Percentiles rank a stretch among this genome's conserved stretches.
Evolutionary conservation across 2,113 vertebrate genomes (phyloP).

Genomic region (Cygnus atratus): DNA sequence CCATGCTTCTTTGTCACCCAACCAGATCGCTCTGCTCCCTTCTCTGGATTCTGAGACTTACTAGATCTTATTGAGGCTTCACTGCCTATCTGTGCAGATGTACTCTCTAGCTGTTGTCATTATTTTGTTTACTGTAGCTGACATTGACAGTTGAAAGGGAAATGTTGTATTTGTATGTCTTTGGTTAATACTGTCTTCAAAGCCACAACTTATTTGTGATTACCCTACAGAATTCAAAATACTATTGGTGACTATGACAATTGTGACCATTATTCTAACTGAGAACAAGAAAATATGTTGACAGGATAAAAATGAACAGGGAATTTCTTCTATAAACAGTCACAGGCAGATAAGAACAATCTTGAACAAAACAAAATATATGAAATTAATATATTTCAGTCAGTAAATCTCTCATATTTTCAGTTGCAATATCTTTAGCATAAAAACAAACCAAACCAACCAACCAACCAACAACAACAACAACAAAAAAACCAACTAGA

Average conservation of each 20-base stretch:
- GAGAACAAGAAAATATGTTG: neutral
- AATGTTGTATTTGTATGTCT: neutral
- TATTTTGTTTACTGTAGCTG: neutral
- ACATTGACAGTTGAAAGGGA: neutral
- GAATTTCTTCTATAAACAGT: neutral
- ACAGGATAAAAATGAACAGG: neutral
- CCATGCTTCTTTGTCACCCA: neutral
- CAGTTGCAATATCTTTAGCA: neutral
- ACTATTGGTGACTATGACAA: neutral
- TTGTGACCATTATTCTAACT: neutral
- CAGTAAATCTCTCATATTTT: neutral
- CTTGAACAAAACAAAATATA: neutral
- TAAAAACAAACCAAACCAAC: neutral
- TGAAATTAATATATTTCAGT: neutral
- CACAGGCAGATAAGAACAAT: neutral
- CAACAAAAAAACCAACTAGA: neutral
- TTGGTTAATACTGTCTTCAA: neutral
- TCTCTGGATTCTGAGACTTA: neutral
- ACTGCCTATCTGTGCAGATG: neutral
- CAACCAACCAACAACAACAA: too few relatives aligned
- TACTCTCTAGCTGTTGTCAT: neutral
- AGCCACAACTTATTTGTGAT: neutral
- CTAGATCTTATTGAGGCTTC: neutral
- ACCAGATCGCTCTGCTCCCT: neutral
- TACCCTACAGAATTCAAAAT: neutral